These are phyloP conservation scores for Varecia variegata DNA, from an alignment of 2,797 vertebrate species.

Conservation along the genomic window DNA sequence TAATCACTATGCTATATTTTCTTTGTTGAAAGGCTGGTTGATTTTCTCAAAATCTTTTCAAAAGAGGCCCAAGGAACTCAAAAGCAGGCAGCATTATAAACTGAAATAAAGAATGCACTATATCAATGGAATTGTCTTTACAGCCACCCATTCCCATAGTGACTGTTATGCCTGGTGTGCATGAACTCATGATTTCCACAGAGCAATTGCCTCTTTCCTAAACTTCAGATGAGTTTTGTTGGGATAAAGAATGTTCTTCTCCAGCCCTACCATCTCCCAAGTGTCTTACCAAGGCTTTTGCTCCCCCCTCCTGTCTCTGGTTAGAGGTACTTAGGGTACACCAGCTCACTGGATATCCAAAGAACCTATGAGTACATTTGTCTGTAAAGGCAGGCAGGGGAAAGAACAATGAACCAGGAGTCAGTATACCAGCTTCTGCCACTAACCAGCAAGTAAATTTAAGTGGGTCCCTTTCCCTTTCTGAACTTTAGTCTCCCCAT, in stretches of 20 bases:
- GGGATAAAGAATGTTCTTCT: not conserved
- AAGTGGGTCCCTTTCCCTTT: not conserved
- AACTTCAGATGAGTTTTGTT: not conserved
- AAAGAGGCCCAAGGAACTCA: slow-evolving; percentile 9
- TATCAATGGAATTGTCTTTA: not conserved
- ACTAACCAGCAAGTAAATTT: not conserved
- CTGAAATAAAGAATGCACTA: not conserved
- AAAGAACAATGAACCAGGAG: not conserved
- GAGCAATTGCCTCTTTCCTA: not conserved
- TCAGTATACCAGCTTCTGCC: not conserved
- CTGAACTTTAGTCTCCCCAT: not conserved
- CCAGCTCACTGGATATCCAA: not conserved
- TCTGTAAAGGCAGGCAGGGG: not conserved
- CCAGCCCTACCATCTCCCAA: not conserved
- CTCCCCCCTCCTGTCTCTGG: not conserved
- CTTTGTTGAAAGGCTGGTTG: not conserved
- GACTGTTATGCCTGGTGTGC: not conserved
- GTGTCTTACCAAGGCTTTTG: not conserved
- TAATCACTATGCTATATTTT: not conserved
- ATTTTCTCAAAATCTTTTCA: not conserved
- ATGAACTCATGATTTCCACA: not conserved
- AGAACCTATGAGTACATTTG: not conserved
- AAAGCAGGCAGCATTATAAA: not conserved
- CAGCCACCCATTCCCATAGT: not conserved
- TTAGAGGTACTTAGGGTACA: not conserved